Conservation (phyloP, 2,797 vertebrate genomes). For the Rhyacichthys aspro region DNA sequence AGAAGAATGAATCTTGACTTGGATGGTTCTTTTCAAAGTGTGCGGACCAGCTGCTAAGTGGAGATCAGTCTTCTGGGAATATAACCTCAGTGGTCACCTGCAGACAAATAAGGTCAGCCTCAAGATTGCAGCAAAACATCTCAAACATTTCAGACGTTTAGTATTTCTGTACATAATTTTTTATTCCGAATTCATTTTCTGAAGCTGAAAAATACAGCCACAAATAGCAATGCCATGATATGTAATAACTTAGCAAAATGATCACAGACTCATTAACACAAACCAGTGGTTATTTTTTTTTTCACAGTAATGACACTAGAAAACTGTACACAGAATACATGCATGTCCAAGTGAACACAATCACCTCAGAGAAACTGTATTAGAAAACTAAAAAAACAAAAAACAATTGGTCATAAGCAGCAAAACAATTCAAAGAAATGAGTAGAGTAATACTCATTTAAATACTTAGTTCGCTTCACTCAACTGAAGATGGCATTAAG, state of each 20-base stretch:
- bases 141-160: not conserved
- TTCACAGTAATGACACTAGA: conserved; percentile 61
- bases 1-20: not conserved
- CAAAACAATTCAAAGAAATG: conserved; percentile 17
- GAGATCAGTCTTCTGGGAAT: not conserved
- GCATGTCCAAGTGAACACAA: conserved; percentile 63
- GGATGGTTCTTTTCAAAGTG: too few species aligned
- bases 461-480: too few species aligned
- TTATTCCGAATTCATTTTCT: conserved; percentile 85
- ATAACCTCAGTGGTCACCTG: not conserved
- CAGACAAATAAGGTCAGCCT: too few species aligned
- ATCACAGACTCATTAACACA: conserved; percentile 65
- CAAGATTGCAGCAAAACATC: too few species aligned
- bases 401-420: conserved; percentile 19
- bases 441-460: conserved; percentile 28
- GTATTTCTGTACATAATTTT: conserved; percentile 74
- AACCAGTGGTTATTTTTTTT: conserved; percentile 69
- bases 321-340: conserved; percentile 79
- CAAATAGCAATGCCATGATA: conserved; percentile 87
- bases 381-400: conserved; percentile 22
- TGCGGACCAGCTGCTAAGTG: not conserved
- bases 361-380: conserved; percentile 16
- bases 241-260: conserved; percentile 87
- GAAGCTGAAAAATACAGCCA: conserved; percentile 89
- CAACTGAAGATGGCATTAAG: too few species aligned